A percentile compares a stretch with the other conserved stretches of the same genome.
These are phyloP conservation scores for Luperina testacea DNA, from an alignment of 2,888 invertebrate species.

Conservation along the genomic window DNA sequence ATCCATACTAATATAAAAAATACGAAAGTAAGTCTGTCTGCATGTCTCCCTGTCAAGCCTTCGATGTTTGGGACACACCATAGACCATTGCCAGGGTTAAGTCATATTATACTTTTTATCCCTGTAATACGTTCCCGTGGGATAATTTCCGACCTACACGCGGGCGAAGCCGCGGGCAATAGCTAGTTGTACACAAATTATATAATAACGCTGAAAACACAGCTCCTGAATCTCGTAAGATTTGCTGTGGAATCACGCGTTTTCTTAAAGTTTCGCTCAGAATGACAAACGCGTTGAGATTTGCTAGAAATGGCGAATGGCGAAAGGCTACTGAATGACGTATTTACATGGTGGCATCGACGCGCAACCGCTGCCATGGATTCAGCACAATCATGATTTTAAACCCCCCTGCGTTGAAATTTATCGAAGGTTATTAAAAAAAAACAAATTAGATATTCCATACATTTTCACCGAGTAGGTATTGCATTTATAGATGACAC, in stretches of 20 bases:
- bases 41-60: neutral
- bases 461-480: neutral
- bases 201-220: slow-evolving; percentile 23
- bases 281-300: slow-evolving; percentile 10
- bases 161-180: neutral
- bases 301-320: neutral
- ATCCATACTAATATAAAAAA: neutral
- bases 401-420: neutral
- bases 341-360: neutral
- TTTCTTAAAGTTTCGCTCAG: slow-evolving; percentile 7
- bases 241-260: slow-evolving; percentile 33
- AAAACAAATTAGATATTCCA: neutral
- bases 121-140: neutral
- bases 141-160: neutral
- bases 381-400: neutral
- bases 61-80: neutral
- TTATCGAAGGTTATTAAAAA: neutral
- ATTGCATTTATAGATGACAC: neutral
- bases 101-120: neutral
- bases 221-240: slow-evolving; percentile 17
- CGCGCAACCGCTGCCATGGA: neutral
- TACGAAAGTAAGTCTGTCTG: neutral
- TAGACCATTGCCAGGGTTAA: neutral
- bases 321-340: neutral
- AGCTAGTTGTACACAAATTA: slow-evolving; percentile 29